Evolutionary conservation across 2,797 vertebrate genomes (phyloP).

Genomic region (Arctocebus calabarensis): DNA sequence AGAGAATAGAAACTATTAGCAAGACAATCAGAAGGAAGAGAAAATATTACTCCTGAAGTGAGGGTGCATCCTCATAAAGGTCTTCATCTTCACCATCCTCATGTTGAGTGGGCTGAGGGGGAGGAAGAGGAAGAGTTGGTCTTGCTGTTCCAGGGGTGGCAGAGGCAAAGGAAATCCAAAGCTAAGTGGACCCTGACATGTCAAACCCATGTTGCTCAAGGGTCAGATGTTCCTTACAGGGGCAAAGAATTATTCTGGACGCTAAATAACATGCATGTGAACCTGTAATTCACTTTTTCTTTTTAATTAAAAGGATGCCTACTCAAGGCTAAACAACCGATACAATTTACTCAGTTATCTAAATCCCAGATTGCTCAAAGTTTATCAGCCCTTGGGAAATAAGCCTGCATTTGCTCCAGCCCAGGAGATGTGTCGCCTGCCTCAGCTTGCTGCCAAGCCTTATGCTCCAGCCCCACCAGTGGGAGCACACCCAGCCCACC

Average conservation of each 20-base stretch:
- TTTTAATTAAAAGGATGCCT: background rate
- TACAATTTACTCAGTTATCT: background rate
- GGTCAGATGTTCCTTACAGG: background rate
- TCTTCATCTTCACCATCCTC: background rate
- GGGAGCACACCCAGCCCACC: background rate
- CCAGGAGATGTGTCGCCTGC: background rate
- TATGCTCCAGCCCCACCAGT: rapidly evolving
- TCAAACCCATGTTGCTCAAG: background rate
- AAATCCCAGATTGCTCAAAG: background rate
- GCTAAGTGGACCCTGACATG: background rate
- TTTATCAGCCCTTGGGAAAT: background rate
- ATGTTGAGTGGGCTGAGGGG: background rate
- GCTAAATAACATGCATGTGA: background rate
- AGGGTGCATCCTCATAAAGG: background rate
- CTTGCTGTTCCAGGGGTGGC: background rate
- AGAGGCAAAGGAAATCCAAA: background rate
- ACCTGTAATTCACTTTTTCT: background rate
- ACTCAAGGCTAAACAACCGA: background rate
- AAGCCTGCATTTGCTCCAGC: background rate
- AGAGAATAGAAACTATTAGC: background rate
- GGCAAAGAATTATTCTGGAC: background rate
- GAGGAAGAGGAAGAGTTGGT: background rate
- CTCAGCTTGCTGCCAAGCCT: rapidly evolving
- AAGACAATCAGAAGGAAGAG: background rate
- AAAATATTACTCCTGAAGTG: background rate